A percentile compares a stretch with the other conserved stretches of the same genome.
phyloP scores from a whole-genome alignment of 2,113 vertebrate species.

The Synodontis membranacea region DNA sequence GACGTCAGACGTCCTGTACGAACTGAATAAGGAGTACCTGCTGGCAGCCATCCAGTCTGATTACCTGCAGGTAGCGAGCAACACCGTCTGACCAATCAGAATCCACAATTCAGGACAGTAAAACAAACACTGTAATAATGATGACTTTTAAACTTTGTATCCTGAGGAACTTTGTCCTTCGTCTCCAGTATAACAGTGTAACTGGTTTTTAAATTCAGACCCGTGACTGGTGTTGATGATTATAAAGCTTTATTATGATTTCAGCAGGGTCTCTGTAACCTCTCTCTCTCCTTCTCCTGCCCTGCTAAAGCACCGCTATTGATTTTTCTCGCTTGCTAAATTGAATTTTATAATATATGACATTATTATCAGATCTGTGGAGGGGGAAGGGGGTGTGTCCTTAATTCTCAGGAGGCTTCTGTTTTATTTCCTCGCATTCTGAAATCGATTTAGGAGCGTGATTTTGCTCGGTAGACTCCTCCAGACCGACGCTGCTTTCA shows the following conservation, averaged over 20 bases:
- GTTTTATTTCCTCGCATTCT: neutral
- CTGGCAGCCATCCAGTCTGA: conserved; percentile 94
- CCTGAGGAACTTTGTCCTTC: too few species aligned
- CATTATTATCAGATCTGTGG: neutral
- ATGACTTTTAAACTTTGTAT: too few species aligned
- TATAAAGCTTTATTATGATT: neutral
- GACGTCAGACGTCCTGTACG: conserved; percentile 93
- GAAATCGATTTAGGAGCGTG: neutral
- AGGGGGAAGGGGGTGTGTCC: neutral
- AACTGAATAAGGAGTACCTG: conserved; percentile 94
- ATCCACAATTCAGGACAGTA: too few species aligned
- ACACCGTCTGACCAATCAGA: neutral
- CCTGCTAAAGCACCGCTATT: neutral
- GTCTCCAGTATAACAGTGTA: too few species aligned
- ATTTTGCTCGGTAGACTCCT: neutral
- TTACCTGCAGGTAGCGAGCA: conserved; percentile 89
- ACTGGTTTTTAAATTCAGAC: too few species aligned
- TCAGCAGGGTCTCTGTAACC: neutral
- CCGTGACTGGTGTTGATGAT: too few species aligned
- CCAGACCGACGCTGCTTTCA: neutral
- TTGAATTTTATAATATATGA: neutral
- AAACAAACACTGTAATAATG: too few species aligned
- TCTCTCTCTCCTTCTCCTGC: neutral
- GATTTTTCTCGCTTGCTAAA: neutral
- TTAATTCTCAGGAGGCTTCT: neutral